Evolutionary conservation across 2,797 vertebrate species (phyloP), one percentile per base, ranked within the genome.

Genomic region (Amniataba percoides): DNA sequence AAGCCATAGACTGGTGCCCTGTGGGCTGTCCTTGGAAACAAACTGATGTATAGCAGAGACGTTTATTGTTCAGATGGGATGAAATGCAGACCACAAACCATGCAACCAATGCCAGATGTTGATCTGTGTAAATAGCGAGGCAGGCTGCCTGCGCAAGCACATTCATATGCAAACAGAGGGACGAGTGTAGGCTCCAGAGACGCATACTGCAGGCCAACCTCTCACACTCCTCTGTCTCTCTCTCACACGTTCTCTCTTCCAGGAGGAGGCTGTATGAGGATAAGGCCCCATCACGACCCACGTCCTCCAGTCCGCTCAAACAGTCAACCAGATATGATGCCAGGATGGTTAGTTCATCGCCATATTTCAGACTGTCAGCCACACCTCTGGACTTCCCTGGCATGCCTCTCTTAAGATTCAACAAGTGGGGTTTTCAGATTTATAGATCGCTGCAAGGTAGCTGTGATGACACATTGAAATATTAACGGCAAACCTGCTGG

Each of bases 331-430:
- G 91, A 77, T 94, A 89, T 42, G 92, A 94, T 39, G 87, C 81
- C 77, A 84, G 76, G 75, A 91, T 64, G 93, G 97, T 98, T 91
- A 95, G 96, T 94, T 88, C 34, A 36, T 64, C 23, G 21, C 19
- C 46, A 7, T 18, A 4, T 21, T 53, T 55, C 49, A 72, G 7
- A 61, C 39, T 45, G 49, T 65, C 49, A 72, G 1, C 60, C 18
- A 10, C 25, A 71, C 53, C 61, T 71, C 55, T 70, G 23, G 68
- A 61, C 56, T 39, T 58, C 39, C 19, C 15, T 43, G 23, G 12
- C 40, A 71, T 42, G 14, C 27, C 53, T 39, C 15, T 36, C 23
- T 52, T 46, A 36, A 7, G 8, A 77, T 62, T 73, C 53, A 61
- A 39, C 64, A 72, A 60, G 34, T 52, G 5, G 2, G 4, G 8